A percentile compares a stretch with the other conserved stretches of the same genome.
Conservation (phyloP, 2,888 invertebrate genomes). For the Eulithis testata region DNA sequence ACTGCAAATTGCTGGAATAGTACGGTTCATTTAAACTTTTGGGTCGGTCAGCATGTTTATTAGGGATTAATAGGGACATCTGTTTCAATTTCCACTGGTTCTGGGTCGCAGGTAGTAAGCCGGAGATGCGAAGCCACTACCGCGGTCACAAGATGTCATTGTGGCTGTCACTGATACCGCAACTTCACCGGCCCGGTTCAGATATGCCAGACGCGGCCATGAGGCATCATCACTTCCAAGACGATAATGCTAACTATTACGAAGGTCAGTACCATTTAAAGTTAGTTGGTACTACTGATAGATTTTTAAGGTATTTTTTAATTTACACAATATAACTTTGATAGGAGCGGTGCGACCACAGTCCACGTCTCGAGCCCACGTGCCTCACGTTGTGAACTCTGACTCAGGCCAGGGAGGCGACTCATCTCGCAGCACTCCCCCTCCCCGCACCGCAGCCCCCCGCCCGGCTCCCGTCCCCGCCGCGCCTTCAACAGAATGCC, state of each 20-base stretch:
- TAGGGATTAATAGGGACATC: constrained; percentile 53
- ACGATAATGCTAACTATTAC: constrained; percentile 91
- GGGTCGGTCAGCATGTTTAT: constrained; percentile 48
- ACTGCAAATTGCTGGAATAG: constrained; percentile 30
- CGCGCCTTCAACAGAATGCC: constrained; percentile 89
- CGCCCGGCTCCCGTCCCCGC: constrained; percentile 71
- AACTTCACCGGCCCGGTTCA: constrained; percentile 92
- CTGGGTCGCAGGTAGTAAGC: constrained; percentile 84
- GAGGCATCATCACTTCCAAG: constrained; percentile 94
- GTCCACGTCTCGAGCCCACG: constrained; percentile 87
- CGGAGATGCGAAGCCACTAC: constrained; percentile 95
- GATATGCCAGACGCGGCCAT: constrained; percentile 91
- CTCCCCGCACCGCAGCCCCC: constrained; percentile 76
- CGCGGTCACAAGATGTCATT: constrained; percentile 97
- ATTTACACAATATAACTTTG: not conserved
- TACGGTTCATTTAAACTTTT: constrained; percentile 59
- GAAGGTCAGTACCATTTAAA: constrained; percentile 86
- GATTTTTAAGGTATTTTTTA: too few relatives aligned
- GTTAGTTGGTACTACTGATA: too few relatives aligned
- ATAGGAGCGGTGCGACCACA: constrained; percentile 91
- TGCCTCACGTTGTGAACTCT: constrained; percentile 82
- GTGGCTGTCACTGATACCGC: constrained; percentile 96
- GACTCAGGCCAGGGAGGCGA: constrained; percentile 62
- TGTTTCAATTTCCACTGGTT: constrained; percentile 57
- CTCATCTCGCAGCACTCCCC: constrained; percentile 63